Base-by-base conservation (phyloP, 2,113 vertebrate species). In the Gnathonemus echidnorhynchus region DNA sequence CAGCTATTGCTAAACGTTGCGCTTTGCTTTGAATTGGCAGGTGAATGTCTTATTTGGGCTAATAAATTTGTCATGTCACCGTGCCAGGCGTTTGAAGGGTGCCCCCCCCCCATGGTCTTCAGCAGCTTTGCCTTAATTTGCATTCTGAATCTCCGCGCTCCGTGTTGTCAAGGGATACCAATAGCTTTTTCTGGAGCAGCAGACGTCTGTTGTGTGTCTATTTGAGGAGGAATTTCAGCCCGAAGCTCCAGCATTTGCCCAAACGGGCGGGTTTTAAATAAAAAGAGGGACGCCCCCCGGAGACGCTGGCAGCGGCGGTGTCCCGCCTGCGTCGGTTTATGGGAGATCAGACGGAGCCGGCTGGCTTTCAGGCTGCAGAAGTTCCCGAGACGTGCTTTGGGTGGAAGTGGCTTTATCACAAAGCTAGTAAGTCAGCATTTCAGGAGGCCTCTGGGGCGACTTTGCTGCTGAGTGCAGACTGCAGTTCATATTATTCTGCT, bases 121-220 rank as follows among this genome's bases (percentile, higher is more conserved):
- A 39, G 50, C 31, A 91, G 91, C 92, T 94, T 90, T 58, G 49
- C n/a, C 45, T 90, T 94, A 90, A 95, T 95, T 95, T 95, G 92
- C 93, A 96, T 96, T 94, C 93, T 94, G 93, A 94, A 94, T 95
- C 94, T 94, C 93, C 94, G 91, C 92, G 90, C 92, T 91, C 86
- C 89, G 89, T 45, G 92, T 93, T 93, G 94, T 95, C 95, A 94
- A 92, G 95, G 94, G 94, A 95, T 94, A 94, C 91, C 31, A 56
- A 85, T 91, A 89, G 90, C 86, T 46, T 92, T 89, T 85, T 88
- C 35, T 62, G 86, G 92, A 91, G 91, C 94, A 93, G 91, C 93
- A 92, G 94, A 93, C 91, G 87, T 91, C 89, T 66, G 90, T 93
- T 88, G 88, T 93, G 89, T 95, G 93, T 42, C 74, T 93, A 91